Percentiles rank a stretch among this genome's conserved stretches.
Evolutionary conservation across 2,797 vertebrate genomes (phyloP).

Genomic region (Sparus aurata): DNA sequence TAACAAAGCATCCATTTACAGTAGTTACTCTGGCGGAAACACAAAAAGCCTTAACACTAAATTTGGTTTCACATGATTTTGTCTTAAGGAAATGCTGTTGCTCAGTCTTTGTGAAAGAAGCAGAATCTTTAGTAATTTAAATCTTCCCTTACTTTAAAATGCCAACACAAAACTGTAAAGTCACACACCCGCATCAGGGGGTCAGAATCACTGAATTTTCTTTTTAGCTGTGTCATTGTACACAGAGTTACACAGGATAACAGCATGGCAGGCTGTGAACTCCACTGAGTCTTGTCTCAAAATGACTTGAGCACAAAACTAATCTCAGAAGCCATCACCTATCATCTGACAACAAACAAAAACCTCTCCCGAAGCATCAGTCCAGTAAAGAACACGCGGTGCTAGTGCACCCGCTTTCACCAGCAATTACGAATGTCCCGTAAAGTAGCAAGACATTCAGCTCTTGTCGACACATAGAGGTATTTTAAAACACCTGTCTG

Average conservation of each 20-base stretch:
- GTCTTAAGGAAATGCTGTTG: background rate
- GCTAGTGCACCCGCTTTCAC: no score
- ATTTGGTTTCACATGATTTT: background rate
- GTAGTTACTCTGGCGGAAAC: background rate
- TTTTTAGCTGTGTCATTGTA: background rate
- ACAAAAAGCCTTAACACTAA: background rate
- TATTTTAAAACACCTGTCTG: no score
- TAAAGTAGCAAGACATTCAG: no score
- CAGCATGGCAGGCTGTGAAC: background rate
- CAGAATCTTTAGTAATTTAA: background rate
- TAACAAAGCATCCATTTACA: slow-evolving; percentile 29
- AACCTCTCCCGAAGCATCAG: no score
- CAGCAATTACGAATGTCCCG: no score
- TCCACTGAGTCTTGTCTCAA: background rate
- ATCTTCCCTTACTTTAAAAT: background rate
- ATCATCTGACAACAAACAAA: no score
- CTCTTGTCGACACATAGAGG: no score
- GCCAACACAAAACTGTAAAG: background rate
- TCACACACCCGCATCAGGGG: background rate
- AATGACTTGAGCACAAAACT: background rate
- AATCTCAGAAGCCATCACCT: no score
- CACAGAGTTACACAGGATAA: background rate
- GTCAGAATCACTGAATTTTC: background rate
- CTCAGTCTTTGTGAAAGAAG: background rate
- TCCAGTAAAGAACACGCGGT: no score